Evolutionary conservation across 2,888 invertebrate species (phyloP).

Genomic region (Microplitis manilae): DNA sequence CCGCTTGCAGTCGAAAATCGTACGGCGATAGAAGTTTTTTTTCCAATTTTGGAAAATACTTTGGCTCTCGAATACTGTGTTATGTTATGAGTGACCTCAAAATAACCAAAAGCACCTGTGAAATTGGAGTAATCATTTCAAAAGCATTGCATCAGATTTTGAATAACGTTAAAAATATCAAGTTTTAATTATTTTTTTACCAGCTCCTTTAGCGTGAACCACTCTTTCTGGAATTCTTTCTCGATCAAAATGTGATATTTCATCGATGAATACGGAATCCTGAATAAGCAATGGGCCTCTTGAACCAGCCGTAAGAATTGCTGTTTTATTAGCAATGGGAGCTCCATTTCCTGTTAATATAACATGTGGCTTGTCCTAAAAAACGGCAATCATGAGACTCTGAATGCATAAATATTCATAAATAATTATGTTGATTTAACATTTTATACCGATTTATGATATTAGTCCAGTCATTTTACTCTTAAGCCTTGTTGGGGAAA

Average conservation of each 20-base stretch:
- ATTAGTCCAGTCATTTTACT: no score
- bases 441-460: no score
- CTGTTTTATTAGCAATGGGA: constrained; percentile 85
- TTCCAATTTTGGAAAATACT: constrained; percentile 84
- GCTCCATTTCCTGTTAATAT: constrained; percentile 87
- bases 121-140: neutral
- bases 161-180: neutral
- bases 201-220: constrained; percentile 96
- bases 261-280: constrained; percentile 86
- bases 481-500: no score
- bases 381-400: constrained; percentile 31
- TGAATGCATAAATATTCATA: no score
- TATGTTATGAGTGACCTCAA: constrained; percentile 91
- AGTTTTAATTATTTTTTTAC: constrained; percentile 59
- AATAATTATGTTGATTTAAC: no score
- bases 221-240: constrained; percentile 97
- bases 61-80: constrained; percentile 84
- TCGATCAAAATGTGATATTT: constrained; percentile 87
- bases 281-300: constrained; percentile 88
- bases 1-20: constrained; percentile 91
- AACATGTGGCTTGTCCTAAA: constrained; percentile 74
- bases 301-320: constrained; percentile 86
- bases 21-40: constrained; percentile 84
- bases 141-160: neutral
- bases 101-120: constrained; percentile 85